Percentiles rank a stretch among this genome's conserved stretches.
These are phyloP conservation scores for Cyrtonyx montezumae DNA, from an alignment of 2,113 vertebrate species.

Conservation along the genomic window DNA sequence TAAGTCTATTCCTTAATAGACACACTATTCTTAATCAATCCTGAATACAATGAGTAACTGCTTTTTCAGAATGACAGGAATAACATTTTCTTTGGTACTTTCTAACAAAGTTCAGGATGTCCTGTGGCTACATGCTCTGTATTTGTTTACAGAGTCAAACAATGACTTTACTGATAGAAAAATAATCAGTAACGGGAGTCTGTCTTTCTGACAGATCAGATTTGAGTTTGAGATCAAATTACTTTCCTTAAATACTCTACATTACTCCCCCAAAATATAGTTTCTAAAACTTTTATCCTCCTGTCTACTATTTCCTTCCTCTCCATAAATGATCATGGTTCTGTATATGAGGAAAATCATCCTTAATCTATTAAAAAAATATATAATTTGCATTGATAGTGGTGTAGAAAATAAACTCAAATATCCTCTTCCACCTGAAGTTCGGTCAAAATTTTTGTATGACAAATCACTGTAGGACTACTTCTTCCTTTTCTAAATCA, in stretches of 20 bases:
- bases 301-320: not conserved
- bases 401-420: not conserved
- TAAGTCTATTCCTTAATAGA: not conserved
- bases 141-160: not conserved
- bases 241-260: not conserved
- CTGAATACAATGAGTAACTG: not conserved
- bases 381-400: not conserved
- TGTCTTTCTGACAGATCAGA: not conserved
- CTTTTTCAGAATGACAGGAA: not conserved
- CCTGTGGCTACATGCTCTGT: too few species aligned
- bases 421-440: not conserved
- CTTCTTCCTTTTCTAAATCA: not conserved
- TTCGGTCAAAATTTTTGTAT: not conserved
- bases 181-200: not conserved
- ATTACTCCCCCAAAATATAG: not conserved
- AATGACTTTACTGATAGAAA: not conserved
- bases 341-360: not conserved
- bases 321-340: not conserved
- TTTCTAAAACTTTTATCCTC: not conserved
- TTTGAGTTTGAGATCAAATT: constrained; percentile 4
- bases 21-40: not conserved
- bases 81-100: not conserved
- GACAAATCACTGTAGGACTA: not conserved
- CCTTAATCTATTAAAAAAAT: not conserved
- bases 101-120: not conserved